Evolutionary conservation across 2,113 vertebrate genomes (phyloP).

Genomic region (Chionis minor): DNA sequence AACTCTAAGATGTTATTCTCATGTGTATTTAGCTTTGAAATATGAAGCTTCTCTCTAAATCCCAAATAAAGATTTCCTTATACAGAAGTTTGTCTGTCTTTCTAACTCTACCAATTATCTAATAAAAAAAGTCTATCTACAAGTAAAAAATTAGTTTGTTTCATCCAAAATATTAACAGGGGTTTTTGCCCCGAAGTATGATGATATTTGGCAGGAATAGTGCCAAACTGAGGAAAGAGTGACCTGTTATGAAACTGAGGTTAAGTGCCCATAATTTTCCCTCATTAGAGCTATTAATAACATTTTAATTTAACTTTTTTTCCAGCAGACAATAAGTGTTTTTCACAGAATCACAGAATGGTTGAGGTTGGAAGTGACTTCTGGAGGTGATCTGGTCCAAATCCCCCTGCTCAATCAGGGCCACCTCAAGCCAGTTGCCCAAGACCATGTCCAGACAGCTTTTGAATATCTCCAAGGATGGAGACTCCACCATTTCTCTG

Average conservation of each 20-base stretch:
- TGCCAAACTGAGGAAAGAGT: neutral
- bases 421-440: neutral
- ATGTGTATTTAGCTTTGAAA: neutral
- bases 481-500: neutral
- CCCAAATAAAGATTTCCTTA: neutral
- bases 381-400: neutral
- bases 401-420: accelerated
- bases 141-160: neutral
- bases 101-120: neutral
- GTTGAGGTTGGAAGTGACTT: neutral
- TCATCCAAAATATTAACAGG: neutral
- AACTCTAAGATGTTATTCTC: neutral
- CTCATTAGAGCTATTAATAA: neutral
- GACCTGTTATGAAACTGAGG: neutral
- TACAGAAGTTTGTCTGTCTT: neutral
- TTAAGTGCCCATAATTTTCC: neutral
- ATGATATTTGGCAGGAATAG: neutral
- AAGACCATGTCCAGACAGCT: neutral
- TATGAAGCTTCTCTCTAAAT: neutral
- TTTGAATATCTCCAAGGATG: neutral
- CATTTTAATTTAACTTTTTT: neutral
- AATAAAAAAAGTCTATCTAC: neutral
- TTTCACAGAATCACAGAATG: neutral
- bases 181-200: neutral
- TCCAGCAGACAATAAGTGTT: neutral